A percentile compares a stretch with the other conserved stretches of the same genome.
Evolutionary conservation across 2,113 vertebrate species (phyloP).

Genomic region (Conger conger): DNA sequence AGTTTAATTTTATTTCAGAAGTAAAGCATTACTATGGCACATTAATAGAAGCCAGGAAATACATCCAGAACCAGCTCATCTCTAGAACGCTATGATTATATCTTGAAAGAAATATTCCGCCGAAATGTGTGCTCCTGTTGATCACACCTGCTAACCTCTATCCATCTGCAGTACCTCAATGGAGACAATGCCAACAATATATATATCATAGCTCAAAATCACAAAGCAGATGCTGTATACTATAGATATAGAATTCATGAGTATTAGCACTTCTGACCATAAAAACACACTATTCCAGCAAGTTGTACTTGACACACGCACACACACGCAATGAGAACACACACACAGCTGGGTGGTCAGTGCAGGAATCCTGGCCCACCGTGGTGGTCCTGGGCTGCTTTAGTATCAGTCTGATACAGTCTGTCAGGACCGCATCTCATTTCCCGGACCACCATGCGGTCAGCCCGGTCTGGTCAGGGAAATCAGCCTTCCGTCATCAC

Average conservation of each 20-base stretch:
- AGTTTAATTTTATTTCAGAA: neutral
- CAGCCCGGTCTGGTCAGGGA: neutral
- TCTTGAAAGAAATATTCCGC: neutral
- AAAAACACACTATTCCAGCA: neutral
- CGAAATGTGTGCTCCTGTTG: neutral
- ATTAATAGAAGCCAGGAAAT: neutral
- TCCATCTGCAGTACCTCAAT: neutral
- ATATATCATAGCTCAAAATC: neutral
- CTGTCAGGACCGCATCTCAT: conserved; percentile 9
- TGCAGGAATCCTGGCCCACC: neutral
- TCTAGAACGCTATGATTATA: neutral
- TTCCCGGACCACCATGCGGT: neutral
- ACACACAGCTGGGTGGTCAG: neutral
- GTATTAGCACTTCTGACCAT: neutral
- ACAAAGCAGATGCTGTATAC: neutral
- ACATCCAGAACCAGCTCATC: neutral
- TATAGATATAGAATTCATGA: neutral
- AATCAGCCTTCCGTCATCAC: conserved; percentile 21
- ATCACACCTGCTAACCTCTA: neutral
- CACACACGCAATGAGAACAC: neutral
- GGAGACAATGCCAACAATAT: neutral
- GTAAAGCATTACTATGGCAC: neutral
- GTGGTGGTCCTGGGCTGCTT: neutral
- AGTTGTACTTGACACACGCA: no score
- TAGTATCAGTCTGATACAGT: neutral